phyloP scores from a whole-genome alignment of 2,797 vertebrate species.

The Remorina albescens region DNA sequence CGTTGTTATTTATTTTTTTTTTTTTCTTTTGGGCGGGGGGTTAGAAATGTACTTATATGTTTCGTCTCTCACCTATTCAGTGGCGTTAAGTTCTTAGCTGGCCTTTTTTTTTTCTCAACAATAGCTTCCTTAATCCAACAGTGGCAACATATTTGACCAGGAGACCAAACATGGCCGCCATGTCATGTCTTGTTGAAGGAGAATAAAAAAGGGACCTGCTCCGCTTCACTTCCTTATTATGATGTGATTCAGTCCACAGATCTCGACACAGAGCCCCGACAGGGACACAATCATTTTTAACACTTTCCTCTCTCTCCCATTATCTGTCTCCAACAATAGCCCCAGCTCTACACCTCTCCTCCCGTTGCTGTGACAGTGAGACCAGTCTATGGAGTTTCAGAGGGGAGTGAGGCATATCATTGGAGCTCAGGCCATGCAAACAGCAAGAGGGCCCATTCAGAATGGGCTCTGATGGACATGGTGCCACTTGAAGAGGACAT shows the following conservation, averaged over 20 bases:
- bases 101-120: constrained; percentile 63
- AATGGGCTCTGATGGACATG: constrained; percentile 86
- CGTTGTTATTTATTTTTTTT: too few relatives aligned
- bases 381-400: constrained; percentile 84
- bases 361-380: constrained; percentile 79
- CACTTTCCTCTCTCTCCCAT: constrained; percentile 80
- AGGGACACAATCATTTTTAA: constrained; percentile 87
- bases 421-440: constrained; percentile 85
- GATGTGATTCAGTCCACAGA: constrained; percentile 85
- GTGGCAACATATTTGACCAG: constrained; percentile 74
- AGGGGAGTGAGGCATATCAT: constrained; percentile 88
- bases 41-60: neutral
- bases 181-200: constrained; percentile 79
- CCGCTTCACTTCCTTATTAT: constrained; percentile 85
- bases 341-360: constrained; percentile 76
- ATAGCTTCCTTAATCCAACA: constrained; percentile 66
- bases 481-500: constrained; percentile 90
- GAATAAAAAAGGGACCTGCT: constrained; percentile 77
- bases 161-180: constrained; percentile 76
- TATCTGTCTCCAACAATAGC: constrained; percentile 79
- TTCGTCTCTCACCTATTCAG: constrained; percentile 27
- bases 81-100: constrained; percentile 37
- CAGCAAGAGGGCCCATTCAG: constrained; percentile 84
- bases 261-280: constrained; percentile 84
- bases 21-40: too few relatives aligned